phyloP scores from a whole-genome alignment of 2,888 invertebrate species.

The Limenitis camilla region DNA sequence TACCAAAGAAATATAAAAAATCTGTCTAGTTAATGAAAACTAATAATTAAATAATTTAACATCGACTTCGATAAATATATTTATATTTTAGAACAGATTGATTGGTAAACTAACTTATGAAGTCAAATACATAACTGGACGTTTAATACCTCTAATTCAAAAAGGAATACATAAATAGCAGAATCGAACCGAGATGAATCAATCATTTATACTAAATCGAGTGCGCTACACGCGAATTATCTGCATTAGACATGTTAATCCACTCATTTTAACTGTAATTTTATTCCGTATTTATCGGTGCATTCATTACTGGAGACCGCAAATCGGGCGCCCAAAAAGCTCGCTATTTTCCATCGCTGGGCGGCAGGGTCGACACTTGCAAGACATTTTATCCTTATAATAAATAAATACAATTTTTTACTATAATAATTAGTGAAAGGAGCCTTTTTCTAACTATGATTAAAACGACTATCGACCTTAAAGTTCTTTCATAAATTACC shows the following conservation, averaged over 20 bases:
- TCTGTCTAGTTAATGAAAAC: too few species aligned
- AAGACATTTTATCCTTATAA: background rate
- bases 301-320: conserved; percentile 72
- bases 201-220: conserved; percentile 63
- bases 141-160: conserved; percentile 6
- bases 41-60: too few species aligned
- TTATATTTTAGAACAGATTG: too few species aligned
- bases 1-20: too few species aligned
- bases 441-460: too few species aligned
- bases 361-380: conserved; percentile 17
- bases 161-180: conserved; percentile 26
- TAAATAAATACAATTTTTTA: too few species aligned
- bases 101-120: background rate
- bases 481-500: too few species aligned
- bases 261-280: conserved; percentile 75
- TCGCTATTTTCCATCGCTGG: conserved; percentile 61
- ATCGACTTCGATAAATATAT: too few species aligned
- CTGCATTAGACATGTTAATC: conserved; percentile 76
- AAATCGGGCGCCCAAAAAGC: conserved; percentile 73
- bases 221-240: conserved; percentile 66
- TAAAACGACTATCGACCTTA: too few species aligned
- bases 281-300: conserved; percentile 75
- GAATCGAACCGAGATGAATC: conserved; percentile 38
- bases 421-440: too few species aligned
- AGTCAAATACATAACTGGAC: background rate